These are phyloP conservation scores for Nothocercus julius DNA, from an alignment of 2,113 vertebrate genomes.

Conservation along the genomic window DNA sequence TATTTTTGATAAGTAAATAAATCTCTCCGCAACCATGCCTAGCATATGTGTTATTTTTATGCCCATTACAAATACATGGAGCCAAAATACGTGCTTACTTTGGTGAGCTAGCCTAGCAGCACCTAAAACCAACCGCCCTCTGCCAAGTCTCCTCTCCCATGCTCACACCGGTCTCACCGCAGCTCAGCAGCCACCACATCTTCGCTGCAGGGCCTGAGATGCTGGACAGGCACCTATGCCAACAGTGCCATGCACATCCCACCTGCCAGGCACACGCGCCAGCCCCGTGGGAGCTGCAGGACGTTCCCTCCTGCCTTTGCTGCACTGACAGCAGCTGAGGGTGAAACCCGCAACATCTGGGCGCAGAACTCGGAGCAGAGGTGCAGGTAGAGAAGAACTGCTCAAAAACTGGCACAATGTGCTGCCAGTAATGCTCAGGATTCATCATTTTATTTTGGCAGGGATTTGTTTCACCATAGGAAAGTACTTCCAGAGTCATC, in stretches of 20 bases:
- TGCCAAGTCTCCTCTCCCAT: too few species aligned
- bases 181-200: too few species aligned
- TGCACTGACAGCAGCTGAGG: neutral
- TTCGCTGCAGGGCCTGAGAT: neutral
- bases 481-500: conserved; percentile 69
- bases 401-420: conserved; percentile 49
- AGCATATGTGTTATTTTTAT: too few species aligned
- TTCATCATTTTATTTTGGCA: conserved; percentile 72
- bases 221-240: neutral
- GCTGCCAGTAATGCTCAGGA: conserved; percentile 63
- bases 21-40: neutral
- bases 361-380: neutral
- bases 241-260: neutral
- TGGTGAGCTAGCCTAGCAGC: too few species aligned
- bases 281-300: neutral
- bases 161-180: too few species aligned
- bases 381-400: neutral
- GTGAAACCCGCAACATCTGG: conserved; percentile 40
- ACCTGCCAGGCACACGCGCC: fast-evolving
- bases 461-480: conserved; percentile 67
- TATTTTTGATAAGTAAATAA: neutral
- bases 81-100: neutral
- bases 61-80: neutral
- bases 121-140: too few species aligned
- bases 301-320: neutral